phyloP scores from a whole-genome alignment of 1,140 invertebrate species.

The Radopholus similis region DNA sequence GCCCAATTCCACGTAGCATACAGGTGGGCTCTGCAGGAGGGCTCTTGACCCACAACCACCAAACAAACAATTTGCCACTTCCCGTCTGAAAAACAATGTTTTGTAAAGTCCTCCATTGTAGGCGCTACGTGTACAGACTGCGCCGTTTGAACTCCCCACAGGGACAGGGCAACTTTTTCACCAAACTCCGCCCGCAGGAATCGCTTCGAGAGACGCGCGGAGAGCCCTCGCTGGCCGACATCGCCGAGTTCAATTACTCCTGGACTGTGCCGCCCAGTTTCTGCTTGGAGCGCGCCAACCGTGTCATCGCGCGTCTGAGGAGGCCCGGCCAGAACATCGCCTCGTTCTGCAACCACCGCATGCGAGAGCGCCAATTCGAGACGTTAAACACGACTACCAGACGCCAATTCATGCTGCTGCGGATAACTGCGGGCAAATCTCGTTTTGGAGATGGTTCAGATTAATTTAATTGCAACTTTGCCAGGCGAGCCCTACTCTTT shows the following conservation, averaged over 20 bases:
- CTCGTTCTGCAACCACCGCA: slow-evolving; percentile 44
- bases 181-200: neutral
- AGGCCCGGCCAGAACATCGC: slow-evolving; percentile 40
- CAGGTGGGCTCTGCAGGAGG: slow-evolving; percentile 23
- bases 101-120: slow-evolving; percentile 8
- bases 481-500: slow-evolving; percentile 41
- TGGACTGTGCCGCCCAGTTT: slow-evolving; percentile 45
- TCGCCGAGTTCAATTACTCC: slow-evolving; percentile 40
- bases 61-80: neutral
- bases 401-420: slow-evolving; percentile 21
- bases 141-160: slow-evolving; percentile 13
- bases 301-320: slow-evolving; percentile 28
- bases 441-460: neutral
- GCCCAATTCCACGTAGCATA: slow-evolving; percentile 32
- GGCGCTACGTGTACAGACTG: slow-evolving; percentile 48
- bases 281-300: slow-evolving; percentile 16
- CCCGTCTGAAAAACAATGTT: neutral
- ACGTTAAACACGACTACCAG: slow-evolving; percentile 12
- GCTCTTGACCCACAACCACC: neutral
- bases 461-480: slow-evolving; percentile 1
- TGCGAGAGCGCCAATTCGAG: slow-evolving; percentile 25
- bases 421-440: slow-evolving; percentile 3
- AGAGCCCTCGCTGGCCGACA: slow-evolving; percentile 22
- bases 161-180: neutral
- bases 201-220: neutral